These are phyloP conservation scores for Gonatopus flavifemur DNA, from an alignment of 1,140 invertebrate genomes.

Conservation along the genomic window DNA sequence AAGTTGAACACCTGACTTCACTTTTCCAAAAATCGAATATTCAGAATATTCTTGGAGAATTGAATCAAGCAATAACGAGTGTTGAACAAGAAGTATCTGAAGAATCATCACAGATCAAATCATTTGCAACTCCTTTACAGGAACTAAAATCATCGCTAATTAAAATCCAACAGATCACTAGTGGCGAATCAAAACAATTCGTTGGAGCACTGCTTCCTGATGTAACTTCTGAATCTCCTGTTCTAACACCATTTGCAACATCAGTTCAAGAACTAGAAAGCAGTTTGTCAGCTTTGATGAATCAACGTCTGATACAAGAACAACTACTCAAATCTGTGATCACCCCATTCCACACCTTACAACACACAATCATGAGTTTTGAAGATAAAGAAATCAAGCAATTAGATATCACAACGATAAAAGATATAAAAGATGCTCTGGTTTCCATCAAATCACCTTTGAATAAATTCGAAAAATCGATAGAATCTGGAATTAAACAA, in stretches of 20 bases:
- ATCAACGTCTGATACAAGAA: conserved; percentile 1
- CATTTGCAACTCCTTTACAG: too few species aligned
- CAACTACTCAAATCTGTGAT: conserved; percentile 12
- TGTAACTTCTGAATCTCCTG: too few species aligned
- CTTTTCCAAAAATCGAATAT: too few species aligned
- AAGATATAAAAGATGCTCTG: too few species aligned
- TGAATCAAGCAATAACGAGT: conserved; percentile 2
- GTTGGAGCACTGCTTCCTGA: too few species aligned
- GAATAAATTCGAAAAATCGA: too few species aligned
- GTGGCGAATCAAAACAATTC: too few species aligned
- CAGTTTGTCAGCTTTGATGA: neutral
- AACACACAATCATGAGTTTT: conserved; percentile 9
- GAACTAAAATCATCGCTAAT: neutral
- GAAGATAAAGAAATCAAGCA: neutral
- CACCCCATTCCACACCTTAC: conserved; percentile 12
- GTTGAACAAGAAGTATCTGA: conserved; percentile 10
- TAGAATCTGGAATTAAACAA: too few species aligned
- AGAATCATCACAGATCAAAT: too few species aligned
- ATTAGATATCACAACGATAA: neutral
- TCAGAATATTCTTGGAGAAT: conserved; percentile 12
- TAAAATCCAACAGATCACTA: too few species aligned
- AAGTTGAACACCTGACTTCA: too few species aligned
- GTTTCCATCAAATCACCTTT: too few species aligned
- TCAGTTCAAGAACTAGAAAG: conserved; percentile 11
- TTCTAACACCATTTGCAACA: conserved; percentile 13